Percentiles rank a stretch among this genome's conserved stretches.
Evolutionary conservation across 2,113 vertebrate species (phyloP).

Genomic region (Pipa parva): DNA sequence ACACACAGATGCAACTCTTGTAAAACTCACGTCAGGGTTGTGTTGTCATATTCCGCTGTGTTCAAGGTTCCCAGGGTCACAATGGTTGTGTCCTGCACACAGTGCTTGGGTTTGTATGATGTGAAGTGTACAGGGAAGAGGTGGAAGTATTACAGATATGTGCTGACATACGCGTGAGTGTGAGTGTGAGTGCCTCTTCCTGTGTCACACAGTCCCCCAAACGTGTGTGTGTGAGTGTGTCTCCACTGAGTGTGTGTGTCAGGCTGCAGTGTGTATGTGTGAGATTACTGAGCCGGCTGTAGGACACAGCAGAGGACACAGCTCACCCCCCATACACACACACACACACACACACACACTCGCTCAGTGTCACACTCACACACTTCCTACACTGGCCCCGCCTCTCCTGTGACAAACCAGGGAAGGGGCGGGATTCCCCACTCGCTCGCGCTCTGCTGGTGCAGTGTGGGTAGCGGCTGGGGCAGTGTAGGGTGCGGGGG

Average conservation of each 20-base stretch:
- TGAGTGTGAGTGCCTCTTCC: background rate
- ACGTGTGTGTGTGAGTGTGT: background rate
- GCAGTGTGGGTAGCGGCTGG: too few species aligned
- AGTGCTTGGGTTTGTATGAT: too few species aligned
- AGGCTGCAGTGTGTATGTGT: background rate
- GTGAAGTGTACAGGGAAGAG: background rate
- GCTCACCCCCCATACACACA: background rate
- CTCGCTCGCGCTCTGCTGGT: too few species aligned
- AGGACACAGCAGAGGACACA: constrained; percentile 34
- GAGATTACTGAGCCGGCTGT: background rate
- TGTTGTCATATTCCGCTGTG: constrained; percentile 15
- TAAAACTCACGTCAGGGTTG: constrained; percentile 11
- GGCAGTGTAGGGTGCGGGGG: too few species aligned
- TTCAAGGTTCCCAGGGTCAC: background rate
- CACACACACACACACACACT: constrained; percentile 5
- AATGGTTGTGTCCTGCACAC: background rate
- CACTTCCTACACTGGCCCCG: constrained; percentile 4
- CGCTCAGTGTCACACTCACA: constrained; percentile 17
- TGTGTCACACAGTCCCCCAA: background rate
- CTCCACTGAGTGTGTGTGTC: background rate
- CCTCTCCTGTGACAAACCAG: constrained; percentile 8
- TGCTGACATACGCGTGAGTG: background rate
- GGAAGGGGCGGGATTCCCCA: constrained; percentile 10
- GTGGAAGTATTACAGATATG: background rate
- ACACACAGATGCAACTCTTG: background rate